Percentiles rank a stretch among this genome's conserved stretches.
Evolutionary conservation across 30 jellyfish, hydroid and myxozoan species (phyloP).

Genomic region (Aurelia aurita): DNA sequence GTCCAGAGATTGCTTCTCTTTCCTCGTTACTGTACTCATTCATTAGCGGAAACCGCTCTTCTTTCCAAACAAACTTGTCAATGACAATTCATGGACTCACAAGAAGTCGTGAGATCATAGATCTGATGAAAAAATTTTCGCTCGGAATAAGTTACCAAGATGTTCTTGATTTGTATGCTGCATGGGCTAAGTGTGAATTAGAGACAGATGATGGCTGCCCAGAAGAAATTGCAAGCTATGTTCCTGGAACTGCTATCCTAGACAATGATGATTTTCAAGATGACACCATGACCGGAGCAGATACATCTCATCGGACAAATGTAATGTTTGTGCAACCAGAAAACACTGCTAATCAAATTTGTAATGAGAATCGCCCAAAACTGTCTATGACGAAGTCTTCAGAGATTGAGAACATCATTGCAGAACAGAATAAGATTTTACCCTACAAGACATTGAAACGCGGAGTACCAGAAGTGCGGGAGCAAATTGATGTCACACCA

Average conservation of each 20-base stretch:
- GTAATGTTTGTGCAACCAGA: constrained; percentile 40
- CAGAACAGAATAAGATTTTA: constrained; percentile 33
- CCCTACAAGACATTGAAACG: constrained; percentile 33
- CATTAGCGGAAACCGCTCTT: constrained; percentile 30
- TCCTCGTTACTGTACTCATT: constrained; percentile 16
- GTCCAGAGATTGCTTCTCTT: constrained; percentile 30
- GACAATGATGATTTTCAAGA: constrained; percentile 55
- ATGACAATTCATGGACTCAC: constrained; percentile 54
- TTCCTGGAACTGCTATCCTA: constrained; percentile 55
- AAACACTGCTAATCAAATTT: constrained; percentile 15
- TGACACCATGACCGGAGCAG: constrained; percentile 55
- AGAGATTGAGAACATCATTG: constrained; percentile 42
- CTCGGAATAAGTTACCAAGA: constrained; percentile 55
- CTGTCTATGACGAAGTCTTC: constrained; percentile 47
- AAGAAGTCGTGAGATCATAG: constrained; percentile 50
- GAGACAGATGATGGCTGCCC: constrained; percentile 53
- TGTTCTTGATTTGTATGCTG: constrained; percentile 37
- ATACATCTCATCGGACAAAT: constrained; percentile 54
- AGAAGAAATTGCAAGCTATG: constrained; percentile 33
- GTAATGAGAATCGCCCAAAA: constrained; percentile 41
- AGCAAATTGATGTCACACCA: constrained; percentile 40
- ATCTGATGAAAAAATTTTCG: constrained; percentile 28
- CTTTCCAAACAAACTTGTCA: constrained; percentile 41
- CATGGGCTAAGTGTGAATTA: constrained; percentile 42
- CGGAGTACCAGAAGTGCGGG: constrained; percentile 41